A percentile compares a stretch with the other conserved stretches of the same genome.
These are phyloP conservation scores for Aradophagus sp. DNA, from an alignment of 1,140 invertebrate species.

Conservation along the genomic window DNA sequence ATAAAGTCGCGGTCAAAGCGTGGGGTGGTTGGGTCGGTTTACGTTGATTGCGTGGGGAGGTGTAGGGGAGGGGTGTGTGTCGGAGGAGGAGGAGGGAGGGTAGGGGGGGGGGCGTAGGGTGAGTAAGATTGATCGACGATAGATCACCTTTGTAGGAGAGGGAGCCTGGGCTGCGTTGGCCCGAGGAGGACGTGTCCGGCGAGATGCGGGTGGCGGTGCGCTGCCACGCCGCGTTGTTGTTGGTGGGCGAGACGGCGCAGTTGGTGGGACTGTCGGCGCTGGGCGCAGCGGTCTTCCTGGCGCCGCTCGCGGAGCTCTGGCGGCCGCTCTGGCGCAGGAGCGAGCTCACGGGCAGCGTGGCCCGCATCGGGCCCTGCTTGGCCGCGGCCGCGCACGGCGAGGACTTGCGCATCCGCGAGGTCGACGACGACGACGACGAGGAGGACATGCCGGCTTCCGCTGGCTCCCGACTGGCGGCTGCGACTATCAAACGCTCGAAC, in stretches of 20 bases:
- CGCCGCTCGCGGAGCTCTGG: conserved; percentile 65
- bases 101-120: background rate
- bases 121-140: conserved; percentile 8
- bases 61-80: background rate
- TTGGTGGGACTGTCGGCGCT: conserved; percentile 77
- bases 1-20: no score
- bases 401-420: conserved; percentile 79
- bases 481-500: no score
- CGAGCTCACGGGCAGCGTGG: conserved; percentile 82
- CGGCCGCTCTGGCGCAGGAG: conserved; percentile 79
- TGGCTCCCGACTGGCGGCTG: background rate
- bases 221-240: conserved; percentile 74
- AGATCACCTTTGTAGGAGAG: conserved; percentile 80
- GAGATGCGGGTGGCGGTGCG: conserved; percentile 74
- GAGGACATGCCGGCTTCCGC: conserved; percentile 8
- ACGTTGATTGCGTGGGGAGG: no score
- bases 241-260: conserved; percentile 78
- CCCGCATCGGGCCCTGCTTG: conserved; percentile 84
- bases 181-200: conserved; percentile 80
- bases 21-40: no score
- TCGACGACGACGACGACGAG: conserved; percentile 69
- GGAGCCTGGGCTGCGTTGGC: conserved; percentile 82
- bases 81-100: background rate
- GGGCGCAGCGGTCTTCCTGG: conserved; percentile 77
- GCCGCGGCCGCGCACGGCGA: conserved; percentile 79